Percentiles rank a stretch among this genome's conserved stretches.
These are phyloP conservation scores for Pelosia muscerda DNA, from an alignment of 2,888 invertebrate genomes.

Conservation along the genomic window DNA sequence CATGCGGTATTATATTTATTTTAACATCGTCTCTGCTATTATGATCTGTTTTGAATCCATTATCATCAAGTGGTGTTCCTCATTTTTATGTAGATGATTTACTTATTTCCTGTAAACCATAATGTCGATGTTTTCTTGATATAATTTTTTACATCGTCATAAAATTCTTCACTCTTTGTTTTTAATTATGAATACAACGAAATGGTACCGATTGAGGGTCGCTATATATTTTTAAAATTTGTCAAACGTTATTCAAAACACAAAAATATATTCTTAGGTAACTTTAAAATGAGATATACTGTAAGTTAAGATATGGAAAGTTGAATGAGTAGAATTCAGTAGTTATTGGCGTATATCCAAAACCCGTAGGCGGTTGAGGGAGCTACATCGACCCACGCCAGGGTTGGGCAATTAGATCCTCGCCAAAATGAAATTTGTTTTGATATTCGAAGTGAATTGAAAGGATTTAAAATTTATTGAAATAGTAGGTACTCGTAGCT, in stretches of 20 bases:
- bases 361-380: slow-evolving; percentile 50
- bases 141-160: not conserved
- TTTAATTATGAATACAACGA: not conserved
- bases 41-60: not conserved
- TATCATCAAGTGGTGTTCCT: not conserved
- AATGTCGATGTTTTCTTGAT: not conserved
- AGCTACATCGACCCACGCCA: slow-evolving; percentile 30
- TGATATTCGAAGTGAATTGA: slow-evolving; percentile 15
- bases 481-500: not conserved
- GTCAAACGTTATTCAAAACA: not conserved
- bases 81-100: not conserved
- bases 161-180: not conserved
- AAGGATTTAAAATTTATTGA: slow-evolving; percentile 16
- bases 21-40: slow-evolving; percentile 32
- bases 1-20: slow-evolving; percentile 25
- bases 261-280: not conserved
- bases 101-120: not conserved
- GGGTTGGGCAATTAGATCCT: slow-evolving; percentile 22
- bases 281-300: not conserved
- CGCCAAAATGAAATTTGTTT: slow-evolving; percentile 23
- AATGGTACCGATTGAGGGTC: not conserved
- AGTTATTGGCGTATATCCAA: slow-evolving; percentile 64
- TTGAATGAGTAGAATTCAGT: slow-evolving; percentile 29
- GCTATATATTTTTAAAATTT: too few relatives aligned
- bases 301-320: slow-evolving; percentile 13